A percentile compares a stretch with the other conserved stretches of the same genome.
Evolutionary conservation across 2,888 invertebrate species (phyloP).

Genomic region (Mesorhabditis spiculigera): DNA sequence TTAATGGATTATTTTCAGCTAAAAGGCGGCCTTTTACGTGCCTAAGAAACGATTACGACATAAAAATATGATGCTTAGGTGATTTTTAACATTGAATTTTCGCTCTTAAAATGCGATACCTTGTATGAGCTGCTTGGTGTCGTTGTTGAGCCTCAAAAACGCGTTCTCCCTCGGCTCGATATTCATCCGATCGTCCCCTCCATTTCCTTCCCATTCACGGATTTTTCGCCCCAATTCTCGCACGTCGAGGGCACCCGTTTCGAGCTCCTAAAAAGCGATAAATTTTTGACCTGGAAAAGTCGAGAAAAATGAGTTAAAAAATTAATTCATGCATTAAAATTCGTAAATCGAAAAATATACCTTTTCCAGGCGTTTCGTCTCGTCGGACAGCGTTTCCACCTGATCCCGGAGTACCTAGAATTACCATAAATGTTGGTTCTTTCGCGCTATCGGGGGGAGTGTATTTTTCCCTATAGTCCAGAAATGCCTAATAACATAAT

Average conservation of each 20-base stretch:
- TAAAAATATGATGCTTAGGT: neutral
- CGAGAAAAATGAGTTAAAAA: too few relatives aligned
- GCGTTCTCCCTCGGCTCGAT: conserved; percentile 87
- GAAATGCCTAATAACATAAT: too few relatives aligned
- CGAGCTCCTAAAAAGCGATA: conserved; percentile 39
- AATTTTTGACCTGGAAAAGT: too few relatives aligned
- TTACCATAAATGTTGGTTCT: neutral
- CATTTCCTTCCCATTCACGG: neutral
- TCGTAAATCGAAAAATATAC: too few relatives aligned
- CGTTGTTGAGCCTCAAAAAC: conserved; percentile 73
- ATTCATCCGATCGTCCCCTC: conserved; percentile 58
- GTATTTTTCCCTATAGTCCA: too few relatives aligned
- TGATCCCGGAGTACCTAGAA: conserved; percentile 76
- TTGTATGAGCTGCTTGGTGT: conserved; percentile 26
- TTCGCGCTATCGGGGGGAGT: neutral
- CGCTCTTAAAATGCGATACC: neutral
- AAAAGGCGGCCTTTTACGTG: too few relatives aligned
- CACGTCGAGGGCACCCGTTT: conserved; percentile 32
- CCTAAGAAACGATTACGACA: too few relatives aligned
- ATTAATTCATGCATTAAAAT: too few relatives aligned
- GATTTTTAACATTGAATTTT: too few relatives aligned
- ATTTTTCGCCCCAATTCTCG: conserved; percentile 30
- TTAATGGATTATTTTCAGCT: too few relatives aligned
- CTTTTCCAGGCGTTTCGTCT: conserved; percentile 78
- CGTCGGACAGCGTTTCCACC: conserved; percentile 78